Conservation (phyloP, 2,797 vertebrate species). For the Danio aesculapii region DNA sequence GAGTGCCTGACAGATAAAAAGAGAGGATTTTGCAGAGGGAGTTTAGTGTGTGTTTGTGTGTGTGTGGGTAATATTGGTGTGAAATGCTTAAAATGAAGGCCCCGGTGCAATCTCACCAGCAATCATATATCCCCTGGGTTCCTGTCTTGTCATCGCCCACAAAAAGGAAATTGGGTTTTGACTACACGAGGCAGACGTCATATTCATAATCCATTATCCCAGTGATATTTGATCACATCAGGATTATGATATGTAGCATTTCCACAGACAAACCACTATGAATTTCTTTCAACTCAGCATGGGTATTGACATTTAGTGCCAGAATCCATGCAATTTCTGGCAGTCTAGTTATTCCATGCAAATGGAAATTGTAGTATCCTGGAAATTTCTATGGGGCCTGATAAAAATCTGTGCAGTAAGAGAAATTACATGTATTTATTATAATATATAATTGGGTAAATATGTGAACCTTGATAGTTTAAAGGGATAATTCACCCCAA, state of each 20-base stretch:
- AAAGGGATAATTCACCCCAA: no score
- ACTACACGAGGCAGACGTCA: not conserved
- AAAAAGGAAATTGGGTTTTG: conserved; percentile 25
- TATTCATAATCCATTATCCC: conserved; percentile 11
- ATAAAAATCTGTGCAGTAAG: not conserved
- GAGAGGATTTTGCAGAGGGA: not conserved
- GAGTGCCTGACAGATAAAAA: not conserved
- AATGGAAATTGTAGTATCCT: not conserved
- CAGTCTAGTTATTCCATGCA: not conserved
- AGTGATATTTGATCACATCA: conserved; percentile 37
- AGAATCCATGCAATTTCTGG: not conserved
- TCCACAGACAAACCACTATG: not conserved
- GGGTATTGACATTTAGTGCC: not conserved
- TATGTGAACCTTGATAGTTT: no score
- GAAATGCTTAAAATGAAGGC: conserved; percentile 17
- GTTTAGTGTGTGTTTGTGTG: not conserved
- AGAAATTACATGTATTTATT: not conserved
- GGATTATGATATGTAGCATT: conserved; percentile 1
- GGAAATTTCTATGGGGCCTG: not conserved
- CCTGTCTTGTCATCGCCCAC: not conserved
- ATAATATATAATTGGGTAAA: no score
- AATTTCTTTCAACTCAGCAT: not conserved
- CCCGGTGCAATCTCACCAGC: not conserved
- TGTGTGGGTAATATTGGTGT: not conserved
- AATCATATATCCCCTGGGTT: not conserved